Evolutionary conservation across 2,888 invertebrate genomes (phyloP), one percentile per base, ranked within the genome.

Genomic region (Epirrita christyi): DNA sequence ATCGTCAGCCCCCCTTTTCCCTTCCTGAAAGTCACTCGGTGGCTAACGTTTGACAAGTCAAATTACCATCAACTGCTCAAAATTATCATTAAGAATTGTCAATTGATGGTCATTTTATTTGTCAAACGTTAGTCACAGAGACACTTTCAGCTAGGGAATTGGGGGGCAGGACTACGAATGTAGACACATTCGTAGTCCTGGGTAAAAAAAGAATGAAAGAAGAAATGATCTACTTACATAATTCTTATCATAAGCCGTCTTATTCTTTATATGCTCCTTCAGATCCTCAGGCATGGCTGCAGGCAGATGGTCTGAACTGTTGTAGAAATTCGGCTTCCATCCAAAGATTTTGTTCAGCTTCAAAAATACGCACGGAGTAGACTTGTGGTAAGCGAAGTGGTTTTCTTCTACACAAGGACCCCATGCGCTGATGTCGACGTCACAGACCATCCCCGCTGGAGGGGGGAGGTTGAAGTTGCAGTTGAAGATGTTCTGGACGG

Each of bases 341-440:
- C 95, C 97, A 73, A 95, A 98, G 75, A 98, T 98, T 94, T 97
- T 98, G 91, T 99, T 99, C 38, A 99, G 92, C 83, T 99, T 99
- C 55, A 99, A 93, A 80, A 99, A 96, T 64, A 99, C 94, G 86
- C 99, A 99, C 0, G 99, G 99, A 14, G 96, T 95, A 40, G 98
- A 98, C 78, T 96, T 95, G 81, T 97, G 96, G 86, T 97, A 99
- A 59, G 97, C 98, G 85, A 96, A 99, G 72, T 95, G 93, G 76
- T 97, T 96, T 66, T 96, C 96, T 69, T 95, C 95, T 9, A 95
- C 95, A 85, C 98, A 99, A 0, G 95, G 95, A 0, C 93, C 93
- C 94, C 97, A 96, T 15, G 94, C 92, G 73, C 95, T 94, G 49
- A 98, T 95, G 75, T 98, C 96, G 49, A 98, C 97, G 74, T 96